phyloP scores from a whole-genome alignment of 1,140 invertebrate genomes.

The Heliconius congener region DNA sequence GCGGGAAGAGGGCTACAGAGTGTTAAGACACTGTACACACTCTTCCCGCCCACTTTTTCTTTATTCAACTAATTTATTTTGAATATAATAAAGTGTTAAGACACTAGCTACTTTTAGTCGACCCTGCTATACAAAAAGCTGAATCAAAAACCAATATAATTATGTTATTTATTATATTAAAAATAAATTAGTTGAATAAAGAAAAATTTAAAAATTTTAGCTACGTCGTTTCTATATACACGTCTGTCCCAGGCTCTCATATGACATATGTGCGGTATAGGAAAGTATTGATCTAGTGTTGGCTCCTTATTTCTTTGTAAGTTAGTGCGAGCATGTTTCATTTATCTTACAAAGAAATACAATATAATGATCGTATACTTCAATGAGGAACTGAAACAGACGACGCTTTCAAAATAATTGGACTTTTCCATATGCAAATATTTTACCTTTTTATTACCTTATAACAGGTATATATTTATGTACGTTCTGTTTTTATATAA shows the following conservation, averaged over 20 bases:
- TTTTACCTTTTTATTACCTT: not conserved
- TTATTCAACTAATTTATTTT: no score
- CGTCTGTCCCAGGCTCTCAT: slow-evolving; percentile 50
- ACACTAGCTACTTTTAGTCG: not conserved
- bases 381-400: slow-evolving; percentile 2
- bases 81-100: no score
- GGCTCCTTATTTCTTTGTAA: slow-evolving; percentile 60
- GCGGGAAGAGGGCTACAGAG: no score
- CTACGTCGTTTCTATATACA: slow-evolving; percentile 42
- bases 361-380: slow-evolving; percentile 37
- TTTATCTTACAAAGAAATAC: slow-evolving; percentile 39
- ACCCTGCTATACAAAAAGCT: not conserved
- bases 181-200: not conserved
- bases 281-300: slow-evolving; percentile 74
- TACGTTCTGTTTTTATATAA: not conserved
- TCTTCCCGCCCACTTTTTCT: no score
- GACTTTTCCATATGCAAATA: slow-evolving; percentile 17
- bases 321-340: slow-evolving; percentile 54
- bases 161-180: not conserved
- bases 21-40: no score
- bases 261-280: slow-evolving; percentile 76
- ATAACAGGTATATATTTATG: not conserved
- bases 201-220: slow-evolving; percentile 7
- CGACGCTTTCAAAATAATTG: slow-evolving; percentile 23
- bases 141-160: not conserved